A percentile compares a stretch with the other conserved stretches of the same genome.
Conservation (phyloP, 2,797 vertebrate genomes). For the Xenopus petersii region DNA sequence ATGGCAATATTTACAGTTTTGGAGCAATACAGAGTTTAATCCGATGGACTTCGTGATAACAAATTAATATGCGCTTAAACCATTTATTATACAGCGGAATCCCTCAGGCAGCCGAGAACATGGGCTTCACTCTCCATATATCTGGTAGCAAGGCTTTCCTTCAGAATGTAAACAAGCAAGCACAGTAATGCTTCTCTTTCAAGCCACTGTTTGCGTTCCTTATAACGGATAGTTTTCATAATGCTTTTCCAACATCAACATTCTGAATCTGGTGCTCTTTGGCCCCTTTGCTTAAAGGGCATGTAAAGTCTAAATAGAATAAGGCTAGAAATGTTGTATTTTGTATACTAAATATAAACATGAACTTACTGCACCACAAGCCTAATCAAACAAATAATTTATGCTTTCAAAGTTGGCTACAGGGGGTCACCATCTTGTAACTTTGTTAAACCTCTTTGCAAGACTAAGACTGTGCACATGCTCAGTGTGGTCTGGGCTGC, state of each 20-base stretch:
- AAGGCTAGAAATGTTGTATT: too few relatives aligned
- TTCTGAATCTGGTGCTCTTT: constrained; percentile 14
- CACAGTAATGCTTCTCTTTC: constrained; percentile 35
- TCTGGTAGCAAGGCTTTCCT: constrained; percentile 13
- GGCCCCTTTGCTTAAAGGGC: neutral
- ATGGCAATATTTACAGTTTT: constrained; percentile 53
- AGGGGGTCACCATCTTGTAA: too few relatives aligned
- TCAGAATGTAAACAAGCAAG: constrained; percentile 39
- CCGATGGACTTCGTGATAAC: constrained; percentile 55
- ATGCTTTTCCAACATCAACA: constrained; percentile 42
- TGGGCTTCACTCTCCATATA: neutral
- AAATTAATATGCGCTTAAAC: constrained; percentile 53
- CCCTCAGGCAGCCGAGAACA: constrained; percentile 21
- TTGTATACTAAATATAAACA: too few relatives aligned
- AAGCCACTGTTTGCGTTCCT: constrained; percentile 37
- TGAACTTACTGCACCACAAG: too few relatives aligned
- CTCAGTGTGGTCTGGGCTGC: too few relatives aligned
- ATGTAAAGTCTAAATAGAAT: too few relatives aligned
- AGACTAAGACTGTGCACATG: too few relatives aligned
- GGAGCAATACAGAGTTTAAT: constrained; percentile 53
- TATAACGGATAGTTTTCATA: constrained; percentile 47
- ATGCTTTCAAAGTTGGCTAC: too few relatives aligned
- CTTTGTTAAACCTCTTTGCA: too few relatives aligned
- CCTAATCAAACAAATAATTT: too few relatives aligned
- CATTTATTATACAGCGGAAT: constrained; percentile 49